Base-by-base conservation (phyloP, 2,113 vertebrate genomes). In the Hypomesus transpacificus region DNA sequence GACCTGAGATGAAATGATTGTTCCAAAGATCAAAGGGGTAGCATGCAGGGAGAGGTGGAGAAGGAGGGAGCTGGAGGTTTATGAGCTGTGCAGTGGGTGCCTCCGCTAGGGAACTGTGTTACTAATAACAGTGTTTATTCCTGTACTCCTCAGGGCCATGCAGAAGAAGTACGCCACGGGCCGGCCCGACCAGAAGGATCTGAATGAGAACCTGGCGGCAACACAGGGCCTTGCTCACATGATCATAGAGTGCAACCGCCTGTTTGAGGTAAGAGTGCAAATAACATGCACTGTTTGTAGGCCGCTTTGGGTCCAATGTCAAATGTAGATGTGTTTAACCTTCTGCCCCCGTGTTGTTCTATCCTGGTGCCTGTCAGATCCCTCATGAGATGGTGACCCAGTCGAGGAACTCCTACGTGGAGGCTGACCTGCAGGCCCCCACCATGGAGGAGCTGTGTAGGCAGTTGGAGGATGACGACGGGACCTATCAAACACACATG, bases 221-320 rank as follows among this genome's bases (percentile, higher is more conserved):
- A 95, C 96, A 28, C 96, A 98, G 79, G 97, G 96, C 54, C 94
- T 99, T 2, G 95, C 96, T 80, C 96, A 98, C 80, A 99, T 99
- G 96, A 99, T 99, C 90, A 89, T 88, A 75, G 96, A 98, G 88
- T 98, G 95, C 81, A 93, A 95, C 89, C 93, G 86, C 71, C 92
- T 99, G 82, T 99, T 99, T 89, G 95, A 99, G 95, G 97, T 97
- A 86, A 89, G 84, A 46, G 39, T 11, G 39, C 7, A 9, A 46
- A 46, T 13, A 46, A 46, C 39, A 13, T 1, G 39, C 39, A 11
- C 39, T 46, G 13, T 46, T 2, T 46, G 8, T 46, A 46, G 39
- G 39, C 39, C 39, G 39, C 39, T 46, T 46, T 46, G 39, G 39
- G 7, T 46, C 39, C 11, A 46, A 46, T 13, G 39, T 46, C 39